Base-by-base conservation (phyloP, 2,113 vertebrate genomes). In the Nesoenas mayeri region DNA sequence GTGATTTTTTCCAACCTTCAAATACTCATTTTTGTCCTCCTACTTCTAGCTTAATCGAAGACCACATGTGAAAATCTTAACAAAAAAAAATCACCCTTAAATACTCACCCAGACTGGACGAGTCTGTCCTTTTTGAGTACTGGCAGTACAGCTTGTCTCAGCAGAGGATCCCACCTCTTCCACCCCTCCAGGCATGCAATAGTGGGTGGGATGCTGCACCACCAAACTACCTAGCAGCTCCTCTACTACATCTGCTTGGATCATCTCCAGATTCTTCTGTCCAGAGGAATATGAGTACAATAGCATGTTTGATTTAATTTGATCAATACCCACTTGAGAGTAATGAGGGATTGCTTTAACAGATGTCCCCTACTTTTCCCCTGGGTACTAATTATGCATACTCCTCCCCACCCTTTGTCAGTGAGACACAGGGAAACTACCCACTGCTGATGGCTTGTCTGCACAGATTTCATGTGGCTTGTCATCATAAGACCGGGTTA, bases 1-100 rank as follows among this genome's bases (percentile, higher is more conserved):
- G 84, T 94, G 80, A 91, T 77, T 95, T 96, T 91, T 94, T 72
- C 73, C 78, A 89, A n/a, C 32, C 53, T 89, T 87, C 73, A 79
- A 60, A 72, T 18, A 71, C n/a, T 60, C 53, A 36, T 48, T 91
- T 93, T 79, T 89, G 42, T 57, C 57, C 29, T 92, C 69, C 57
- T 56, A 36, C n/a, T 77, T 74, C 15, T 75, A 65, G 17, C 24
- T 85, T 94, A 64, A 87, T 26, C 40, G 82, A 92, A 85, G 87
- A 31, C 4, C 10, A 36, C 31, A 18, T 12, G 17, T 69, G 66
- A 87, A 82, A 91, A 85, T n/a, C 22, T 54, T 31, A 50, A 69
- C 16, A 48, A 32, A 65, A 84, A 84, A 47, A 29, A 54, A 6
- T 74, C 38, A 34, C 8, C 19, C 38, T 91, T 89, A 87, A 77